Base-by-base conservation (phyloP, 2,888 invertebrate genomes). In the Tachina lurida region DNA sequence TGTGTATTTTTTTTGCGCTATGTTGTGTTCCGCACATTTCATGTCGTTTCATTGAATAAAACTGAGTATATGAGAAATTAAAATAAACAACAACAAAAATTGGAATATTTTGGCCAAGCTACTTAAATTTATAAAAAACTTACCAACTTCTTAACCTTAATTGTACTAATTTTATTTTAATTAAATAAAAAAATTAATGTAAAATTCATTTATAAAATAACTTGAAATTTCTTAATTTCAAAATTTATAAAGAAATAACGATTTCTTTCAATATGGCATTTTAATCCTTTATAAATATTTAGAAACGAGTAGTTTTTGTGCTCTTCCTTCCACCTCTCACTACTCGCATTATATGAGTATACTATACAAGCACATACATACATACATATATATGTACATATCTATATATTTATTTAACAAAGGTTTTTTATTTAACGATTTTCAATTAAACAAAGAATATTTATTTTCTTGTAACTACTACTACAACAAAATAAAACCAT, bases 361-460 rank as follows among this genome's bases (percentile, higher is more conserved):
- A 22, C n/a, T n/a, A n/a, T n/a, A 31, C 31, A 7, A 31, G 7
- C 7, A 7, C 31, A 31, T 31, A 31, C 31, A 31, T 31, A 31
- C 5, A 2, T 31, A 31, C 5, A 7, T 31, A 31, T 7, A 5
- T 31, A 31, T 31, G 41, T 41, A 22, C 31, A 13, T 49, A 22
- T 87, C 73, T 0, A 19, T 15, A 17, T 87, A 82, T 68, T 62
- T 73, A 70, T 67, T 81, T 87, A 79, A 56, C 82, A 85, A 87
- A 71, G 82, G 77, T 77, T 87, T 82, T 85, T 75, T 78, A 87
- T 84, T 87, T 87, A 88, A 88, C 86, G 87, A 88, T 88, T 88
- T 88, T 87, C 84, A 87, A 87, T 87, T 88, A 88, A 88, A 87
- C 87, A 86, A 84, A 88, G 88, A 84, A 88, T 31, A 31, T 31